Percentiles rank a stretch among this genome's conserved stretches.
These are phyloP conservation scores for Ctenosaura bakeri DNA, from an alignment of 2,797 vertebrate species.

Conservation along the genomic window DNA sequence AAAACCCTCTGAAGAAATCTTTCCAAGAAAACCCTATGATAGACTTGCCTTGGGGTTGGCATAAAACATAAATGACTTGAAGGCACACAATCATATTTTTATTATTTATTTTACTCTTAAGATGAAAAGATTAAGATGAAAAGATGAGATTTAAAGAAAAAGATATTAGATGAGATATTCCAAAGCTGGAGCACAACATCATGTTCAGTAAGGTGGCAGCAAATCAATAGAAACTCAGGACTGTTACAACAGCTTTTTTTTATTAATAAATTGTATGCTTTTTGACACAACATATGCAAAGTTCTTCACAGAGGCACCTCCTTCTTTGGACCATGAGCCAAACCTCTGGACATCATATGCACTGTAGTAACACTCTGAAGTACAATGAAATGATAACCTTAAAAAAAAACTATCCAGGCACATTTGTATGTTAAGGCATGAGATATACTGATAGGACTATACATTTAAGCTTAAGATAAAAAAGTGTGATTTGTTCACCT, in stretches of 20 bases:
- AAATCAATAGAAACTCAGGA: neutral
- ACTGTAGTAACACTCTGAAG: neutral
- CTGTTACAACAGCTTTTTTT: neutral
- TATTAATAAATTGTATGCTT: neutral
- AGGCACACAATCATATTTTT: neutral
- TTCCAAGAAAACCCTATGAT: too few species aligned
- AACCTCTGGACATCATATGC: neutral
- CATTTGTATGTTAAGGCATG: neutral
- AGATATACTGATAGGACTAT: neutral
- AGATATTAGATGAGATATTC: neutral
- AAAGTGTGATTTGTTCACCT: slow-evolving; percentile 10
- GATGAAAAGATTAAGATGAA: neutral
- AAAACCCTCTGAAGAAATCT: too few species aligned
- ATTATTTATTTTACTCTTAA: neutral
- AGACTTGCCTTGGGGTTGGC: too few species aligned
- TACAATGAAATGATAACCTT: neutral
- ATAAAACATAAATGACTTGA: neutral
- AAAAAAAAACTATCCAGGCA: neutral
- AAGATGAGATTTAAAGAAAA: neutral
- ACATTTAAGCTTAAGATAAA: neutral
- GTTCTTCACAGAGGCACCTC: neutral
- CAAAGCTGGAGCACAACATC: neutral
- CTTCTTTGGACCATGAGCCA: neutral
- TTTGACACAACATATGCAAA: neutral
- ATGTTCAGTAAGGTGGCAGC: neutral